phyloP scores from a whole-genome alignment of 2,113 vertebrate genomes.

The Sinosuthora webbiana region DNA sequence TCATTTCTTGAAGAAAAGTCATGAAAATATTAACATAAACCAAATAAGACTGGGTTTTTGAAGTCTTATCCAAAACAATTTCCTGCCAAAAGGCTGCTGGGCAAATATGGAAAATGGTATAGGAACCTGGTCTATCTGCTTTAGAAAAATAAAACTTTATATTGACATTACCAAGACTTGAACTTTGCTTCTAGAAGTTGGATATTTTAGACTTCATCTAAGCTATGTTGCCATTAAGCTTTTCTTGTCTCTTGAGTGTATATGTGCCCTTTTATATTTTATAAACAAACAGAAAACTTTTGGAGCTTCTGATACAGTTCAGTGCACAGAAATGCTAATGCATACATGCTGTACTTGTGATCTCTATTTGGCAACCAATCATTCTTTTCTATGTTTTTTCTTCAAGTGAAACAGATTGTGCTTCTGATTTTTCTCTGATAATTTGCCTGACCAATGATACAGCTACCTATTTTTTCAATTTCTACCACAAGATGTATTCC shows the following conservation, averaged over 20 bases:
- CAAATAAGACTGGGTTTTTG: conserved; percentile 18
- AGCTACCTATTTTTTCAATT: not conserved
- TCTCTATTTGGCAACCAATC: not conserved
- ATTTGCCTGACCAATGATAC: not conserved
- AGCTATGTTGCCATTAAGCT: not conserved
- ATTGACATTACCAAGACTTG: conserved; percentile 24
- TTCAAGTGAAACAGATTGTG: not conserved
- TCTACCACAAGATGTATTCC: not conserved
- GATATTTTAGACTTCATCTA: not conserved
- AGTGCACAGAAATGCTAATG: not conserved
- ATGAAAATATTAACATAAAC: not conserved
- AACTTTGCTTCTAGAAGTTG: conserved; percentile 17
- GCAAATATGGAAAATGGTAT: not conserved
- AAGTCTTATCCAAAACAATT: not conserved
- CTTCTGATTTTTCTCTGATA: not conserved
- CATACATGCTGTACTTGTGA: not conserved
- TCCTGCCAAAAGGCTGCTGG: conserved; percentile 28
- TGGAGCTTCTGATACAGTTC: not conserved
- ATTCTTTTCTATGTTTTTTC: not conserved
- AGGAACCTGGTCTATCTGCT: not conserved
- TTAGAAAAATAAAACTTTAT: conserved; percentile 14
- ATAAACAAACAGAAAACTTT: not conserved
- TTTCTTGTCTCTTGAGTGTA: not conserved
- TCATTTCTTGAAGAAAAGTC: conserved; percentile 5
- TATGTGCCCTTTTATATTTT: not conserved